A percentile compares a stretch with the other conserved stretches of the same genome.
These are phyloP conservation scores for Bemisia tabaci DNA, from an alignment of 1,140 invertebrate species.

Conservation along the genomic window DNA sequence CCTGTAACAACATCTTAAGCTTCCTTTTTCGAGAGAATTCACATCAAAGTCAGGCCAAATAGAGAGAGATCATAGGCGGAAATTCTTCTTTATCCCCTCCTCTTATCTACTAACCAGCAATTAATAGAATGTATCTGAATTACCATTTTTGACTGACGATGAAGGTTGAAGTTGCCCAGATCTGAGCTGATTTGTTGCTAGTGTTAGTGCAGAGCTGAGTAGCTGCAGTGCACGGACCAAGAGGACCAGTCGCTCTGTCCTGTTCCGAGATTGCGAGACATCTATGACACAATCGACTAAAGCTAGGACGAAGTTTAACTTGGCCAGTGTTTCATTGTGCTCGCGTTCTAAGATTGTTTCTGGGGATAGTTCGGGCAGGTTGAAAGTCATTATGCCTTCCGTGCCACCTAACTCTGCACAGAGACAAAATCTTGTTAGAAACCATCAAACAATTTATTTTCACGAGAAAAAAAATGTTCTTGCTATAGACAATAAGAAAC, in stretches of 20 bases:
- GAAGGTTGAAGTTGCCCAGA: constrained; percentile 74
- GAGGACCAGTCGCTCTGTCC: constrained; percentile 80
- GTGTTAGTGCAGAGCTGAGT: constrained; percentile 75
- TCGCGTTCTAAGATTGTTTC: constrained; percentile 88
- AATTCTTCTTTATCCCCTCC: too few relatives aligned
- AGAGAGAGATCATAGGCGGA: too few relatives aligned
- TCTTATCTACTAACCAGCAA: too few relatives aligned
- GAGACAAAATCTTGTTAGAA: constrained; percentile 6
- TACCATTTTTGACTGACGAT: constrained; percentile 75
- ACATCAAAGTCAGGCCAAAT: too few relatives aligned
- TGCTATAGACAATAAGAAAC: not conserved
- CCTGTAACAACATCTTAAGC: too few relatives aligned
- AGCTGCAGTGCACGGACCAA: constrained; percentile 81
- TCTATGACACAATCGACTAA: constrained; percentile 82
- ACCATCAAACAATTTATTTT: not conserved
- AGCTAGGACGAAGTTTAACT: constrained; percentile 79
- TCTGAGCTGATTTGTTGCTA: constrained; percentile 79
- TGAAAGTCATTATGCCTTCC: constrained; percentile 52
- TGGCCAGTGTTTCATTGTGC: constrained; percentile 86
- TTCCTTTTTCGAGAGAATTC: too few relatives aligned
- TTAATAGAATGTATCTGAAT: too few relatives aligned
- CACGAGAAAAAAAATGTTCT: constrained; percentile 3
- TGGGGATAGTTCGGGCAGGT: constrained; percentile 81
- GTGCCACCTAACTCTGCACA: constrained; percentile 22
- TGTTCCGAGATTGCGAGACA: constrained; percentile 51